phyloP scores from a whole-genome alignment of 1,140 invertebrate genomes.

The Periplaneta americana region DNA sequence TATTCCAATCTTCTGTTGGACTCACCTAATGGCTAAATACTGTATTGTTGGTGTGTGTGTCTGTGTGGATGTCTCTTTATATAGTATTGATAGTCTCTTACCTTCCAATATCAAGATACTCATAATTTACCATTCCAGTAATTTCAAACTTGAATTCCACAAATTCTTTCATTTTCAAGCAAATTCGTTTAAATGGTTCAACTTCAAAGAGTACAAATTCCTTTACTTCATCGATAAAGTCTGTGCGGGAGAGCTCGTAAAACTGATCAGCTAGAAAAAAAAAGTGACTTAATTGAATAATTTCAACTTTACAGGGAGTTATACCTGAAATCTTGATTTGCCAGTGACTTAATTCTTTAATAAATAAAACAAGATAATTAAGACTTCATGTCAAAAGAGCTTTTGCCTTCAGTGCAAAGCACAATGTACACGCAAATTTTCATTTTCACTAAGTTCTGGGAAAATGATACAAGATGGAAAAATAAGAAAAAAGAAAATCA shows the following conservation, averaged over 20 bases:
- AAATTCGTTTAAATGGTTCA: conserved; percentile 28
- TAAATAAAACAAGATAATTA: too few relatives aligned
- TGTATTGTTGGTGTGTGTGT: background rate
- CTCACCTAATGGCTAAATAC: too few relatives aligned
- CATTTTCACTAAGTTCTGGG: too few relatives aligned
- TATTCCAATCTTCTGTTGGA: too few relatives aligned
- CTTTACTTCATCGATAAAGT: conserved; percentile 28
- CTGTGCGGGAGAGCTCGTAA: background rate
- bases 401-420: too few relatives aligned
- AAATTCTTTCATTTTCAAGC: background rate
- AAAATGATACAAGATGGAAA: too few relatives aligned
- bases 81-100: background rate
- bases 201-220: conserved; percentile 42
- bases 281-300: background rate
- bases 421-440: too few relatives aligned
- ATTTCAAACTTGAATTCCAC: background rate
- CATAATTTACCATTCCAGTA: conserved; percentile 7
- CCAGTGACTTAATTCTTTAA: too few relatives aligned
- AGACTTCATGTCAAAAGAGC: too few relatives aligned
- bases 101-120: conserved; percentile 20
- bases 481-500: too few relatives aligned
- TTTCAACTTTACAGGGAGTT: background rate
- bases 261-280: background rate
- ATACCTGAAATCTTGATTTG: too few relatives aligned
- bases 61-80: background rate